Percentiles rank a stretch among this genome's conserved stretches.
phyloP scores from a whole-genome alignment of 2,797 vertebrate species.

The Muscicapa striata region DNA sequence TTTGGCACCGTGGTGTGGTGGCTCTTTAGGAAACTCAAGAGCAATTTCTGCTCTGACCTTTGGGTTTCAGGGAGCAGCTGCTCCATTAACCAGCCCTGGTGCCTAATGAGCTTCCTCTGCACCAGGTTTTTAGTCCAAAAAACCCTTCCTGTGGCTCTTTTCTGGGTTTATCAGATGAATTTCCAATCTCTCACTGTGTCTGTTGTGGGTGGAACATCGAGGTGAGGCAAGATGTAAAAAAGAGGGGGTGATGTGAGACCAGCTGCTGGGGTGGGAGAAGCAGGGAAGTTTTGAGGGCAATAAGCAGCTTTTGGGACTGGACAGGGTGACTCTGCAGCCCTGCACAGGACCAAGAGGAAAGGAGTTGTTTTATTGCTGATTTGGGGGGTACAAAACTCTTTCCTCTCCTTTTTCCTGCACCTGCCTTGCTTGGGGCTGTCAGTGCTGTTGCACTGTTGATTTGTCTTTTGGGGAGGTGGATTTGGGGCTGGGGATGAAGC shows the following conservation, averaged over 20 bases:
- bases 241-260: neutral
- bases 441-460: rapidly evolving
- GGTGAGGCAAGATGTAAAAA: neutral
- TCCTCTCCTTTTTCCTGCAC: neutral
- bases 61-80: neutral
- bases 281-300: neutral
- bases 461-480: neutral
- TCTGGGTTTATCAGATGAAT: neutral
- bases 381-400: rapidly evolving
- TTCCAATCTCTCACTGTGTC: neutral
- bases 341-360: rapidly evolving
- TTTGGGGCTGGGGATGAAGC: neutral
- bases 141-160: neutral
- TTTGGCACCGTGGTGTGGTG: neutral
- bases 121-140: neutral
- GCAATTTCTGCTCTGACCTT: neutral
- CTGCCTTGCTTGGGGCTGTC: rapidly evolving
- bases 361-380: neutral
- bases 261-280: neutral
- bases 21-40: neutral
- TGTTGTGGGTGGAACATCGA: rapidly evolving
- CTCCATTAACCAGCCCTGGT: neutral
- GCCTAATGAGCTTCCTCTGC: neutral
- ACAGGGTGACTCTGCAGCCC: neutral
- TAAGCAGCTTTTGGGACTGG: neutral